Conservation (phyloP, 2,888 invertebrate species). For the Himalopsyche anomala region DNA sequence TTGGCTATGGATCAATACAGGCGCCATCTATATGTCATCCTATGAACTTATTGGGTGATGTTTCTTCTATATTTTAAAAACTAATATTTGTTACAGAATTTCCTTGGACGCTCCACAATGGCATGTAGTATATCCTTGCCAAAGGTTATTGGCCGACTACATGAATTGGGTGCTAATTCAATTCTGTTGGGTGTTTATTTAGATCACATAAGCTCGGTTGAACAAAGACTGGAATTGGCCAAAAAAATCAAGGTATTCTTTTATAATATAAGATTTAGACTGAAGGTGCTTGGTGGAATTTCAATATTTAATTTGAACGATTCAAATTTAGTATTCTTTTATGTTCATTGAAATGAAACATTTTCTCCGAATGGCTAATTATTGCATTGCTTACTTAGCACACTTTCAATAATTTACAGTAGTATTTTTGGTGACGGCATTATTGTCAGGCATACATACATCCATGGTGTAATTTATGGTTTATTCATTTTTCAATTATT, state of each 20-base stretch:
- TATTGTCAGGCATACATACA: background rate
- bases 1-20: too few species aligned
- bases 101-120: constrained; percentile 75
- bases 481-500: too few species aligned
- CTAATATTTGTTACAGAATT: constrained; percentile 71
- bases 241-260: constrained; percentile 76
- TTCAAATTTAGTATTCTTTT: constrained; percentile 66
- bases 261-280: background rate
- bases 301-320: too few species aligned
- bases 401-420: too few species aligned
- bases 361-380: too few species aligned
- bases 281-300: too few species aligned
- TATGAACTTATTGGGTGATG: background rate
- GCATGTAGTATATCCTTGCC: constrained; percentile 74
- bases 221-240: constrained; percentile 79
- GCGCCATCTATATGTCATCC: too few species aligned
- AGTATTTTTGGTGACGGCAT: too few species aligned
- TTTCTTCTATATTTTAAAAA: background rate
- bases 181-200: constrained; percentile 77
- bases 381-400: too few species aligned
- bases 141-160: constrained; percentile 70
- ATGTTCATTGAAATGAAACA: background rate
- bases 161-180: constrained; percentile 70
- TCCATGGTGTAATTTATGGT: too few species aligned
- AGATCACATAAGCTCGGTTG: constrained; percentile 75